Conservation (phyloP, 2,113 vertebrate genomes). For the Bombycilla garrulus region DNA sequence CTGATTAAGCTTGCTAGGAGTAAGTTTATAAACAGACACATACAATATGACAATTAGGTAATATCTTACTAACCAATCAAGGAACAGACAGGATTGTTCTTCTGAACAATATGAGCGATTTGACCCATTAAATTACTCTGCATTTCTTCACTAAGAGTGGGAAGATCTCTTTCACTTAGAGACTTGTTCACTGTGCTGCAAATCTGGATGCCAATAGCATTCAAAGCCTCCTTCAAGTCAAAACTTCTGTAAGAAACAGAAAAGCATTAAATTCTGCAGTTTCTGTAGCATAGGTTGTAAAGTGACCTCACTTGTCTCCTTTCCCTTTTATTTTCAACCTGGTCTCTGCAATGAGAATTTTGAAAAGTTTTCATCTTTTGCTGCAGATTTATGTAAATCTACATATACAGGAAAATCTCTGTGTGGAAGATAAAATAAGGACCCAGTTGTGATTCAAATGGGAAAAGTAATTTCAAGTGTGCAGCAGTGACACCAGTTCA, state of each 20-base stretch:
- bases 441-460: not conserved
- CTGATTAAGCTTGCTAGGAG: not conserved
- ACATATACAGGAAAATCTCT: not conserved
- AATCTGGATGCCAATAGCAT: conserved; percentile 80
- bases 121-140: conserved; percentile 85
- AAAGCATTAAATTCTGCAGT: not conserved
- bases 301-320: not conserved
- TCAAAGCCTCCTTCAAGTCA: conserved; percentile 82
- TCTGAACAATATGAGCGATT: conserved; percentile 80
- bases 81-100: conserved; percentile 83
- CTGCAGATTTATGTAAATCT: not conserved
- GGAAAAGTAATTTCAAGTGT: not conserved
- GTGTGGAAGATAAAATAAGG: not conserved
- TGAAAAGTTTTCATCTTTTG: not conserved
- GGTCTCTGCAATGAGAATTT: not conserved
- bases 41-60: not conserved
- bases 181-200: conserved; percentile 86
- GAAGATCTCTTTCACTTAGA: conserved; percentile 78
- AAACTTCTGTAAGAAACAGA: conserved; percentile 73
- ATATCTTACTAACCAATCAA: conserved; percentile 84
- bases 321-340: not conserved
- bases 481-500: not conserved
- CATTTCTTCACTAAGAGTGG: conserved; percentile 74
- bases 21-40: not conserved
- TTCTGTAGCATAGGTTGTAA: not conserved